These are phyloP conservation scores for Microtus richardsoni DNA, from an alignment of 2,113 vertebrate genomes.

Conservation along the genomic window DNA sequence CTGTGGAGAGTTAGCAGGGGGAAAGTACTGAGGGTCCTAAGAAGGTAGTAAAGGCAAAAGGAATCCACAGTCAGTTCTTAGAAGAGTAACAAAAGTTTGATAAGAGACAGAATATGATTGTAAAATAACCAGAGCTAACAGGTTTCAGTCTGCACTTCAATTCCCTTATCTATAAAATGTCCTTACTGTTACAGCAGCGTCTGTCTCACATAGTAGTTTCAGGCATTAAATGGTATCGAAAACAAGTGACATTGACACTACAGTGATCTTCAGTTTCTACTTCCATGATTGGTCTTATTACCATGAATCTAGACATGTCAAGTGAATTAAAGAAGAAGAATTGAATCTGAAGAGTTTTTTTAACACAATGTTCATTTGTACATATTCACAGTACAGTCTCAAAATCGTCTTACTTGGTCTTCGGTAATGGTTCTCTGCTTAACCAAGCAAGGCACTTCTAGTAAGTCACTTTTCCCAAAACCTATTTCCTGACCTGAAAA, in stretches of 20 bases:
- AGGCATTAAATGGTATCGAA: background rate
- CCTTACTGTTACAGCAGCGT: background rate
- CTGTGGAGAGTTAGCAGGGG: background rate
- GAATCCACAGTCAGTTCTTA: constrained; percentile 28
- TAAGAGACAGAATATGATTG: background rate
- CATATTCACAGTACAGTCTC: background rate
- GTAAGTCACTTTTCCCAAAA: constrained; percentile 12
- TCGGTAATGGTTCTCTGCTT: background rate
- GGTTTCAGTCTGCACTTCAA: constrained; percentile 23
- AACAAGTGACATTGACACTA: background rate
- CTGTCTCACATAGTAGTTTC: background rate
- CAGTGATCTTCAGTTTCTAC: background rate
- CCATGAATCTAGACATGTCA: background rate
- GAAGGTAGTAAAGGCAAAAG: constrained; percentile 14
- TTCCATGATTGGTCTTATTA: background rate
- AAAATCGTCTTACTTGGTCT: background rate
- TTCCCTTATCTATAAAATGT: constrained; percentile 49
- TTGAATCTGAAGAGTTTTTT: background rate
- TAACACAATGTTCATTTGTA: background rate
- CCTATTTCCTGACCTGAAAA: constrained; percentile 12
- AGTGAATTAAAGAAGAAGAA: constrained; percentile 4
- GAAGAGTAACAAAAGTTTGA: constrained; percentile 38
- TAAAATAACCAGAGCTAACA: background rate
- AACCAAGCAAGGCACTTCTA: background rate
- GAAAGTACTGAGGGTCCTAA: background rate